These are phyloP conservation scores for Otocyon megalotis DNA, from an alignment of 2,113 vertebrate genomes.

Conservation along the genomic window DNA sequence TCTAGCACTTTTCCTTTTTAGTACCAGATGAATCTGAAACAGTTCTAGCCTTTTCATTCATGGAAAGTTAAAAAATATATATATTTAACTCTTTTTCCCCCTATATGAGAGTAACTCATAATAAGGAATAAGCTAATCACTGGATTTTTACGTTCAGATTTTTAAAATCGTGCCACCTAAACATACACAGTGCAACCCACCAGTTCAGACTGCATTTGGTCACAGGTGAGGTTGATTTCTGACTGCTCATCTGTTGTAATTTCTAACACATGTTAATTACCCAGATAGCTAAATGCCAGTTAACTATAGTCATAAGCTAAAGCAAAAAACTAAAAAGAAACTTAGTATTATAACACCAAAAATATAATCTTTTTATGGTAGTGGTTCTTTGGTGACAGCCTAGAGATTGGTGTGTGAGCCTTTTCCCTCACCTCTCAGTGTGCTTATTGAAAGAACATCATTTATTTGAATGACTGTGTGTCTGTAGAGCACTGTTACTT, in stretches of 20 bases:
- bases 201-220: background rate
- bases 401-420: background rate
- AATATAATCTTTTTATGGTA: background rate
- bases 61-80: background rate
- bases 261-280: background rate
- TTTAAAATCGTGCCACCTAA: background rate
- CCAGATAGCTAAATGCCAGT: background rate
- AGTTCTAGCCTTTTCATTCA: background rate
- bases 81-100: background rate
- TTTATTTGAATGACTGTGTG: background rate
- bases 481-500: background rate
- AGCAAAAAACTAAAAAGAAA: background rate
- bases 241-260: background rate
- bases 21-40: background rate
- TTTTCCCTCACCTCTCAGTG: background rate
- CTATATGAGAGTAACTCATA: background rate
- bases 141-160: slow-evolving; percentile 23
- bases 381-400: background rate
- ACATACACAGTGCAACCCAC: background rate
- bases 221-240: background rate
- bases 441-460: background rate
- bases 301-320: background rate
- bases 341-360: background rate
- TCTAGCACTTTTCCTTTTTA: background rate
- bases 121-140: background rate